These are phyloP conservation scores for Sebastes nivosus DNA, from an alignment of 2,797 vertebrate genomes.

Conservation along the genomic window DNA sequence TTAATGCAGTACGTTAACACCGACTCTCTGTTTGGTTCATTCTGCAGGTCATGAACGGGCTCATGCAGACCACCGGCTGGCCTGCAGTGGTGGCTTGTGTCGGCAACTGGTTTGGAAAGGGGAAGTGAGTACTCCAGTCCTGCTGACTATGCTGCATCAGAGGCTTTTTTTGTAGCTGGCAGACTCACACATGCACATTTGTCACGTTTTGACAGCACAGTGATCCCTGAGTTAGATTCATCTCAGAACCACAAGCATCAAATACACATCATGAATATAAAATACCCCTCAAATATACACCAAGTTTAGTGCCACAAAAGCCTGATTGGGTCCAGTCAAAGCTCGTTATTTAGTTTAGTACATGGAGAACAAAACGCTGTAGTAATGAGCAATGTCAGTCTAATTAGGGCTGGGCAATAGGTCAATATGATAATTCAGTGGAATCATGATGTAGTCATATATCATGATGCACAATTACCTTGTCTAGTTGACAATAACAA, in stretches of 20 bases:
- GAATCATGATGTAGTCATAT: no score
- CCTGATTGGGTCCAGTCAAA: no score
- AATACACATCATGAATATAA: background rate
- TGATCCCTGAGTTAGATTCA: background rate
- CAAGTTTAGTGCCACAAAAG: no score
- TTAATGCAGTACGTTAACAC: background rate
- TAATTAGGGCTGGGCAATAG: no score
- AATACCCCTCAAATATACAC: background rate
- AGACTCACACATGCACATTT: background rate
- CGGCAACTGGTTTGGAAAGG: slow-evolving; percentile 98
- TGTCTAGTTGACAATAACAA: no score
- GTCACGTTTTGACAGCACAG: slow-evolving; percentile 1
- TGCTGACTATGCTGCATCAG: slow-evolving; percentile 57
- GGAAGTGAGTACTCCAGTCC: slow-evolving; percentile 88
- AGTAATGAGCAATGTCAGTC: no score
- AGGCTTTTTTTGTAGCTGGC: background rate
- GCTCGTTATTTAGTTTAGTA: no score
- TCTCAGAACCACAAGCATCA: background rate
- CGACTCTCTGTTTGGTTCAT: background rate
- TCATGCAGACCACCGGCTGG: slow-evolving; percentile 96
- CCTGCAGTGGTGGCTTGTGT: slow-evolving; percentile 93
- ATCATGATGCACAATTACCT: no score
- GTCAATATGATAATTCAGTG: no score
- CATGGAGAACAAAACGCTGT: no score
- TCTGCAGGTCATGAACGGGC: slow-evolving; percentile 89